Conservation (phyloP, 2,888 invertebrate genomes). For the Ophioninae sp. region DNA sequence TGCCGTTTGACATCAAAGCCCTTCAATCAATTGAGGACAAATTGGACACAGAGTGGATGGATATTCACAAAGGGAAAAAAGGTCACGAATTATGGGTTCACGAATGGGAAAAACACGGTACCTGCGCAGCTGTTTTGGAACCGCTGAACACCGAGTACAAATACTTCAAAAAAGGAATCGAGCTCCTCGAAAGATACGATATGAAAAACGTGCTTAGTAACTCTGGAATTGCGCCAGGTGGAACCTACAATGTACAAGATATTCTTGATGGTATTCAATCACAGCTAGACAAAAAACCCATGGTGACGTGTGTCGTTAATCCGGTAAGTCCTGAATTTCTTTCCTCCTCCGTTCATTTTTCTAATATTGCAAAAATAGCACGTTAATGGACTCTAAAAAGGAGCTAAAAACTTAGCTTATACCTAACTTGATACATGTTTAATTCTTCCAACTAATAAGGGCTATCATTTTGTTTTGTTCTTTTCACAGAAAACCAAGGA, state of each 20-base stretch:
- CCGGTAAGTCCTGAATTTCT: conserved; percentile 72
- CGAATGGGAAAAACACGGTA: conserved; percentile 93
- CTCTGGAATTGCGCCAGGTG: conserved; percentile 84
- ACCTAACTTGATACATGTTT: background rate
- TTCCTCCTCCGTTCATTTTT: background rate
- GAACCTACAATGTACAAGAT: conserved; percentile 69
- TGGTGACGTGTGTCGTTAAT: conserved; percentile 86
- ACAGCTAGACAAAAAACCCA: conserved; percentile 83
- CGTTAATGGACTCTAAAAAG: background rate
- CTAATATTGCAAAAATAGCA: background rate
- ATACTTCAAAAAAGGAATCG: conserved; percentile 86
- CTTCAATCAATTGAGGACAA: conserved; percentile 84
- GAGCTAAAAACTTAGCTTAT: background rate
- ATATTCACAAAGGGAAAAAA: conserved; percentile 85
- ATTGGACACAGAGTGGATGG: conserved; percentile 87
- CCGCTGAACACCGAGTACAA: conserved; percentile 84
- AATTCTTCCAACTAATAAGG: background rate
- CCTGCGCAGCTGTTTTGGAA: conserved; percentile 86
- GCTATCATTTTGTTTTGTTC: conserved; percentile 15
- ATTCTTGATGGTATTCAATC: conserved; percentile 83
- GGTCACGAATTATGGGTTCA: conserved; percentile 87
- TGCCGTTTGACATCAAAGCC: conserved; percentile 85
- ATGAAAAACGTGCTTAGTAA: conserved; percentile 84
- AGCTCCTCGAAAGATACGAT: conserved; percentile 84
- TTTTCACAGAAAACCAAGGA: conserved; percentile 81